Percentiles rank a stretch among this genome's conserved stretches.
phyloP scores from a whole-genome alignment of 2,888 invertebrate genomes.

The Argyra leucocephala region DNA sequence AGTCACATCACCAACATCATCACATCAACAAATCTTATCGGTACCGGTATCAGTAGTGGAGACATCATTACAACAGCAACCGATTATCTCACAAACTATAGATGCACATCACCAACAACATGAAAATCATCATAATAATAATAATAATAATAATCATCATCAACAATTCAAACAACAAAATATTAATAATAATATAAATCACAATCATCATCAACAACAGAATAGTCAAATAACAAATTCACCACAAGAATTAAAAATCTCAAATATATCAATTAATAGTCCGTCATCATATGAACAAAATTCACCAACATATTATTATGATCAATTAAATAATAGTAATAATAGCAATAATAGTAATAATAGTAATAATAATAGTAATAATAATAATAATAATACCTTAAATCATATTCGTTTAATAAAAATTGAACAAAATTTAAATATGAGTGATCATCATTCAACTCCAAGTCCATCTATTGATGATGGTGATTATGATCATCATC shows the following conservation, averaged over 20 bases:
- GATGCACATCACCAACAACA: constrained; percentile 11
- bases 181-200: too few species aligned
- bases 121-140: not conserved
- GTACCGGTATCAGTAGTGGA: not conserved
- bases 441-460: constrained; percentile 22
- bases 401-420: not conserved
- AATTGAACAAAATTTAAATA: not conserved
- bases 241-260: constrained; percentile 23
- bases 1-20: not conserved
- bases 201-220: constrained; percentile 19
- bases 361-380: constrained; percentile 31
- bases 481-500: constrained; percentile 35
- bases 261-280: constrained; percentile 13
- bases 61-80: not conserved
- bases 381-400: constrained; percentile 26
- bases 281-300: constrained; percentile 26
- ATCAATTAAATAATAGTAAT: constrained; percentile 24
- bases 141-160: constrained; percentile 20
- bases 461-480: constrained; percentile 40
- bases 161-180: constrained; percentile 22
- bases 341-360: constrained; percentile 28
- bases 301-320: constrained; percentile 27
- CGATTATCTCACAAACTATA: not conserved
- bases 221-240: constrained; percentile 19
- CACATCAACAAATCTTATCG: not conserved